Evolutionary conservation across 2,888 invertebrate species (phyloP), one percentile per base, ranked within the genome.

Genomic region (Eilema griseolum): DNA sequence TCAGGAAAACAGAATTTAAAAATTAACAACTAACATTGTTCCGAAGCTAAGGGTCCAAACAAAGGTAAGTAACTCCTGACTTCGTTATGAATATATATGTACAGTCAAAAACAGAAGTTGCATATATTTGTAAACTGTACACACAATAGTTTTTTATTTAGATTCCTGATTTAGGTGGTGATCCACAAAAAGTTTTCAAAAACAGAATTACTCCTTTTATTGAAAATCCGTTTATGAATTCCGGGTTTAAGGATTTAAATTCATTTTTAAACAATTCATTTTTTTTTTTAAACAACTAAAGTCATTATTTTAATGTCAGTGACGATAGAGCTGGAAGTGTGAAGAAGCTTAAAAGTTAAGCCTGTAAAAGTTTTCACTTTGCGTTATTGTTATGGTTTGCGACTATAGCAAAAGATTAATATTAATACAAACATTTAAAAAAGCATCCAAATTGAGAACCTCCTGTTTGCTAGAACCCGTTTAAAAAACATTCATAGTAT

Each of bases 1-100:
- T 85, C 59, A 80, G 77, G 77, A 72, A 77, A 77, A 78, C 74
- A 83, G 78, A 83, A 72, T 79, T 84, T 82, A 87, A 88, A 86
- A 85, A 85, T 83, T 84, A 80, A 84, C 37, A 65, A 66, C 66
- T 66, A 57, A 2, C 23, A 57, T 24, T 57, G 57, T 31, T 64
- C 24, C n/a, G 57, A 24, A 24, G 52, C n/a, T 24, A 37, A 10
- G 3, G 33, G 20, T 64, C 52, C n/a, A 11, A 37, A 66, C 31
- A 20, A 24, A 57, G 52, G 64, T 64, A 4, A 41, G 3, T 26
- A 10, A 41, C 37, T 62, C 26, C 8, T 26, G 8, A 20, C 37
- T 23, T 23, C 16, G 37, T 24, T 37, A 20, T 26, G 41, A 23
- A 24, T 10, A 52, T 8, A 52, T 52, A 52, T n/a, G 52, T 52